Base-by-base conservation (phyloP, 2,113 vertebrate species). In the Montifringilla adamsi region DNA sequence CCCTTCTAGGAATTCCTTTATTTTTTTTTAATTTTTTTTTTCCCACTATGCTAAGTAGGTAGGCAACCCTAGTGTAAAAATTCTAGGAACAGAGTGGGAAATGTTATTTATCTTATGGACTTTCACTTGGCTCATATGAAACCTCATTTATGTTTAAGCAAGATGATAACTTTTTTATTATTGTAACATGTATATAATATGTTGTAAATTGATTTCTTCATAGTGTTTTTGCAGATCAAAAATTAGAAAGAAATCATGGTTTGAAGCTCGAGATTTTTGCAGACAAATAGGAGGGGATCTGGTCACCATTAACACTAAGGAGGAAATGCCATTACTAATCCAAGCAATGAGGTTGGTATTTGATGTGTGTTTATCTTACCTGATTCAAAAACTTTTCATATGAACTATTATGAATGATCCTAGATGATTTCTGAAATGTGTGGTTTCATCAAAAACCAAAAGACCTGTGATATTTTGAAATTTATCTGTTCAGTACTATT, bases 241-340 rank as follows among this genome's bases (percentile, higher is more conserved):
- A 69, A 89, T 64, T 33, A 47, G 94, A 10, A 98, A 97, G 95
- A 99, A 98, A 94, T 98, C 98, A 15, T 99, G 99, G 99, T 77
- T 97, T 49, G 98, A 99, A 78, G 98, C 99, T 15, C 97, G 76
- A 50, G 97, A 98, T 24, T 99, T 98, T 94, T 99, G 99, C 90
- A 96, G 62, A 96, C 96, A 97, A 35, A 96, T 99, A 33, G 99
- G 98, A 35, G 99, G 99, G 13, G 98, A 99, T 75, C 95, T 99
- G 63, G 93, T 97, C 24, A 99, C 98, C 73, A 97, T 99, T 84
- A 98, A 96, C 58, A 97, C 67, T 69, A 20, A 92, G 30, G 19
- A 87, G 0, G 98, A 99, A 19, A 84, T 96, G 5, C 31, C 6
- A 0, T 17, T 77, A 18, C 47, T 98, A 33, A 49, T 2, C n/a